Conservation (phyloP, 2,113 vertebrate genomes). For the Aleadryas rufinucha region DNA sequence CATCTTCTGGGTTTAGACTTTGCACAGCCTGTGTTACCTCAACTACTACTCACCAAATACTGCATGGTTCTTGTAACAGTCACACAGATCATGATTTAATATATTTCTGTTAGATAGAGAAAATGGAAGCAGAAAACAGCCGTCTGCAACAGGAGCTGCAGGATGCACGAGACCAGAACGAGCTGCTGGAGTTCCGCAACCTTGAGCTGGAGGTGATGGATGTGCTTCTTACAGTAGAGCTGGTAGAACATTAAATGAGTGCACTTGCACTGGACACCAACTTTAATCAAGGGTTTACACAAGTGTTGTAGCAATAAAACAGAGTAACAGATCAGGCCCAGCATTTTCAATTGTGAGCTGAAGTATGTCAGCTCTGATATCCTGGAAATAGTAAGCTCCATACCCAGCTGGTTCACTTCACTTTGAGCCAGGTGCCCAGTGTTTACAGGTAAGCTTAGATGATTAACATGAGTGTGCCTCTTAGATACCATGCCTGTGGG, state of each 20-base stretch:
- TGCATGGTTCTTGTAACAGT: neutral
- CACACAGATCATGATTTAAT: neutral
- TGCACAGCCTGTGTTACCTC: neutral
- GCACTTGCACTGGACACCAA: neutral
- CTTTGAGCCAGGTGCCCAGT: neutral
- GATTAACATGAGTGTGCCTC: neutral
- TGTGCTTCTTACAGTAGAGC: neutral
- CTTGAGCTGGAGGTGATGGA: slow-evolving; percentile 91
- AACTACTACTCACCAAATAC: neutral
- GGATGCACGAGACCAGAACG: slow-evolving; percentile 96
- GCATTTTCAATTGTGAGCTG: neutral
- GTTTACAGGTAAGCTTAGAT: neutral
- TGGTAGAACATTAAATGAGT: neutral
- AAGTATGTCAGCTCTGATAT: neutral
- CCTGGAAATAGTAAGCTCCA: neutral
- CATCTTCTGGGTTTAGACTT: neutral
- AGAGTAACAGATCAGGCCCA: neutral
- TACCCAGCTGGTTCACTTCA: neutral
- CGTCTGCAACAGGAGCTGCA: slow-evolving; percentile 91
- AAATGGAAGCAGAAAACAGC: slow-evolving; percentile 82
- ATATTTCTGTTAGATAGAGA: slow-evolving; percentile 87
- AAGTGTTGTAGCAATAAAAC: neutral
- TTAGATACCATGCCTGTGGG: neutral
- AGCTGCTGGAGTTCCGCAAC: slow-evolving; percentile 96
- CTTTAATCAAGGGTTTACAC: neutral